Percentiles rank a stretch among this genome's conserved stretches.
These are phyloP conservation scores for Eudemis profundana DNA, from an alignment of 2,888 invertebrate species.

Conservation along the genomic window DNA sequence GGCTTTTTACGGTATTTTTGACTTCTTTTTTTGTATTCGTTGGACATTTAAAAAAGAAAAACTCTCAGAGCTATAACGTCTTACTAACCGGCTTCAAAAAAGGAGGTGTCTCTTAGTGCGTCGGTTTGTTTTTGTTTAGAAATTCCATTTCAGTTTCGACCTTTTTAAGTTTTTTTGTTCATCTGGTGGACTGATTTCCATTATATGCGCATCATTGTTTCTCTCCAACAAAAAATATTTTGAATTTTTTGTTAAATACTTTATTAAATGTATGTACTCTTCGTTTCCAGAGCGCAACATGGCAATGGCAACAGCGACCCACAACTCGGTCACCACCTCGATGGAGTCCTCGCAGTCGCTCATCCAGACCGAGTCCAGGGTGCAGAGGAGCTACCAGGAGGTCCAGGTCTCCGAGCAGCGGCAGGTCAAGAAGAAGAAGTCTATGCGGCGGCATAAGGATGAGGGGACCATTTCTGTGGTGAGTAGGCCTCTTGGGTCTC, in stretches of 20 bases:
- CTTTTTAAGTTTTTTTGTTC: too few species aligned
- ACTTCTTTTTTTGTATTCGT: not conserved
- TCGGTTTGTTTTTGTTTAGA: too few species aligned
- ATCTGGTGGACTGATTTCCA: too few species aligned
- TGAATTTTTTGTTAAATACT: too few species aligned
- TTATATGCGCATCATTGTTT: too few species aligned
- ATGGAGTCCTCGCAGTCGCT: constrained; percentile 78
- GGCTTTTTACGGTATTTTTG: constrained; percentile 24
- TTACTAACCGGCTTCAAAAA: too few species aligned
- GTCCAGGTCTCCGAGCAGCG: constrained; percentile 66
- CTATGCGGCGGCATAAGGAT: constrained; percentile 79
- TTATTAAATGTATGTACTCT: too few species aligned
- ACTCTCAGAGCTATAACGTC: not conserved
- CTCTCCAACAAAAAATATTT: too few species aligned
- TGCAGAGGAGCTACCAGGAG: constrained; percentile 75
- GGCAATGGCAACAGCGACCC: constrained; percentile 68
- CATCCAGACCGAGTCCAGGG: constrained; percentile 73
- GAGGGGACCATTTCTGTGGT: constrained; percentile 85
- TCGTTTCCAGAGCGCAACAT: constrained; percentile 59
- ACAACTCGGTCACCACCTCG: constrained; percentile 62
- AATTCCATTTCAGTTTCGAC: too few species aligned
- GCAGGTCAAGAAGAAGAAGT: constrained; percentile 80
- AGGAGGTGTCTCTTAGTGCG: too few species aligned
- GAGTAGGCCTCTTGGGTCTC: constrained; percentile 55
- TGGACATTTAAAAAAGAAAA: not conserved